Evolutionary conservation across 2,888 invertebrate genomes (phyloP).

Genomic region (Ormia ochracea): DNA sequence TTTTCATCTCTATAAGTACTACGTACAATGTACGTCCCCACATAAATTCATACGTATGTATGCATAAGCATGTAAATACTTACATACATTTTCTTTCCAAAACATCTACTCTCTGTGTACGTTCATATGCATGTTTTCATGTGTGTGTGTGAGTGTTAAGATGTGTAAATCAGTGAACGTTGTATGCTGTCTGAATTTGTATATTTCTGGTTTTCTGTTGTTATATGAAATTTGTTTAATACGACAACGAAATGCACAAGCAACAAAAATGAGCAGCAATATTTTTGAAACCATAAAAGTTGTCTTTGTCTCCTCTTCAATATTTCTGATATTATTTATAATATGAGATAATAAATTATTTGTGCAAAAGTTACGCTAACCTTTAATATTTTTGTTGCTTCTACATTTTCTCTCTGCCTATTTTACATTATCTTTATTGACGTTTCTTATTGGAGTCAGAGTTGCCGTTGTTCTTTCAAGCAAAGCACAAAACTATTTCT

Average conservation of each 20-base stretch:
- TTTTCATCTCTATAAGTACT: conserved; percentile 8
- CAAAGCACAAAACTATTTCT: not conserved
- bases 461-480: not conserved
- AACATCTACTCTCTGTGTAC: not conserved
- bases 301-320: not conserved
- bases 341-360: not conserved
- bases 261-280: conserved; percentile 8
- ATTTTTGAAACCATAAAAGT: not conserved
- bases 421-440: not conserved
- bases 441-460: not conserved
- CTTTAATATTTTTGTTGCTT: not conserved
- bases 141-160: not conserved
- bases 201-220: conserved; percentile 21
- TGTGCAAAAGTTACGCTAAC: not conserved
- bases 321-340: not conserved
- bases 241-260: conserved; percentile 2
- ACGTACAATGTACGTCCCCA: too few relatives aligned
- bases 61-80: too few relatives aligned
- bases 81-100: conserved; percentile 34
- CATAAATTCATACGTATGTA: too few relatives aligned
- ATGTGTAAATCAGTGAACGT: not conserved
- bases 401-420: not conserved
- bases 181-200: not conserved
- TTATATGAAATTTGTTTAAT: not conserved
- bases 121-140: not conserved